Base-by-base conservation (phyloP, 1,140 invertebrate species). In the Temnothorax curvispinosus region DNA sequence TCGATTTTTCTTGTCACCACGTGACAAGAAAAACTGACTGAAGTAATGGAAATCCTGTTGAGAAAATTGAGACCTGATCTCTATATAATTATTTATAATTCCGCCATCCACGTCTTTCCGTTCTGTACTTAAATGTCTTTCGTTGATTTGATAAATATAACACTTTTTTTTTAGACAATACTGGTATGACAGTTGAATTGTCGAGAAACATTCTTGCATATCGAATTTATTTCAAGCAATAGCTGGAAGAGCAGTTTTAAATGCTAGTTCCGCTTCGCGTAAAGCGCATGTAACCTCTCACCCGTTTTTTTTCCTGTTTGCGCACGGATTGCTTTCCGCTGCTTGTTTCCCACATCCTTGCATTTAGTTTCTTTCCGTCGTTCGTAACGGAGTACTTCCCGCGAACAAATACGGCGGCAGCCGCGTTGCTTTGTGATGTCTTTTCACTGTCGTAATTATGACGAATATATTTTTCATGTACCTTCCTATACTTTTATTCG, bases 1-100 rank as follows among this genome's bases (percentile, higher is more conserved):
- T 60, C n/a, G 69, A 84, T 74, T 74, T 74, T 84, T 84, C 80
- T 74, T 72, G 52, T 74, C 41, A 32, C 18, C 41, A 21, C n/a
- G 18, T n/a, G 54, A 27, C 27, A 27, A 27, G 27, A 1, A 27
- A 0, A 27, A 27, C 27, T 27, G 27, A 69, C 13, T 15, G 21
- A 81, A 74, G 74, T 74, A 74, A 84, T 84, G 54, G 41, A 38
- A n/a, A 74, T 47, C 35, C 27, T 62, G n/a, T 7, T 62, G 7
- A 35, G 21, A 60, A 75, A 58, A 75, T 13, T 6, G 9, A 41
- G 8, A 38, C n/a, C 5, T 21, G 18, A 5, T 78, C 18, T 2
- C n/a, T 9, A 13, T 21, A 74, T 50, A 74, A 82, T 50, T 44
- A 38, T 84, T 74, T 50, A 50, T 74, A 84, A 74, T 32, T 58